Conservation (phyloP, 2,113 vertebrate species). For the Tapirus terrestris region DNA sequence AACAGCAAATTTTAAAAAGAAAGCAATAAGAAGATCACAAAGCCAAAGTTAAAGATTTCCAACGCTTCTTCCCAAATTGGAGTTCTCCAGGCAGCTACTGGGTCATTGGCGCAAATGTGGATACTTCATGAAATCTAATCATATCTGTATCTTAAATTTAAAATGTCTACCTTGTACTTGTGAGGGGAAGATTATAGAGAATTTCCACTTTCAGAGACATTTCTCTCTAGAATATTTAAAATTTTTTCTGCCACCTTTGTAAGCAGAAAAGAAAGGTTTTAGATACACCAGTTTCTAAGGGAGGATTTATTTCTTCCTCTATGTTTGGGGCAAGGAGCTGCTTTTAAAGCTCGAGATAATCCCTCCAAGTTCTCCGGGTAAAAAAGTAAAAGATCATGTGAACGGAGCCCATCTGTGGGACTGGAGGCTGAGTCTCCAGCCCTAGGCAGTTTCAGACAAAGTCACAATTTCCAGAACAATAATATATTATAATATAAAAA, state of each 20-base stretch:
- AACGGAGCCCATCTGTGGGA: neutral
- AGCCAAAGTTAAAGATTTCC: conserved; percentile 12
- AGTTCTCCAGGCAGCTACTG: neutral
- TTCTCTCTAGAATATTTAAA: neutral
- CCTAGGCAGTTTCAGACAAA: conserved; percentile 58
- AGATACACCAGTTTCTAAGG: conserved; percentile 11
- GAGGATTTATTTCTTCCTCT: neutral
- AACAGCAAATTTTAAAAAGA: conserved; percentile 24
- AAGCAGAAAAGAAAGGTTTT: conserved; percentile 47
- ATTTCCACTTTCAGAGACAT: conserved; percentile 19
- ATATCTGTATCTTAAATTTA: neutral
- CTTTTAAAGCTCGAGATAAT: neutral
- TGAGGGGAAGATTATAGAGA: neutral
- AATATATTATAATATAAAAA: conserved; percentile 65
- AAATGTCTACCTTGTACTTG: neutral
- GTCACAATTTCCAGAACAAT: conserved; percentile 54
- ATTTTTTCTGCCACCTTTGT: neutral
- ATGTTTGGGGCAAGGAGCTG: neutral
- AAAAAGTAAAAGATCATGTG: neutral
- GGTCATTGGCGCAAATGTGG: rapidly evolving
- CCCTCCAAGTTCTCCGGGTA: neutral
- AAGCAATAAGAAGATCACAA: conserved; percentile 65
- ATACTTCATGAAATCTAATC: neutral
- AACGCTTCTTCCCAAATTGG: neutral
- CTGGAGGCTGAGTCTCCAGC: neutral